Evolutionary conservation across 2,113 vertebrate species (phyloP).

Genomic region (Eidolon helvum): DNA sequence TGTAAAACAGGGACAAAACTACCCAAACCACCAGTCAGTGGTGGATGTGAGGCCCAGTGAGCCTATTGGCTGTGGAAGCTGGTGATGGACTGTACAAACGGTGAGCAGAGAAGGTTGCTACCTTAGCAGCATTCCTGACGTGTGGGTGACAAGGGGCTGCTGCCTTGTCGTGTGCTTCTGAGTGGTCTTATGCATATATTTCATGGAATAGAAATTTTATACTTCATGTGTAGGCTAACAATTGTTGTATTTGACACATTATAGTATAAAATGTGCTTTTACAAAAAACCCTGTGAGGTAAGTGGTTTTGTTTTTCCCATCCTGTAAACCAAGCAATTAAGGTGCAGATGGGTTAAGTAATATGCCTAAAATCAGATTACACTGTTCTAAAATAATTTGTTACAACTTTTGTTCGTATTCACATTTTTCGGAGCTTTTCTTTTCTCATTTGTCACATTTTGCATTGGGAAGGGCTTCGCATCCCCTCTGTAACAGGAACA

Average conservation of each 20-base stretch:
- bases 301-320: not conserved
- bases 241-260: not conserved
- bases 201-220: not conserved
- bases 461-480: not conserved
- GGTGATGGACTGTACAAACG: rapidly evolving
- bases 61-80: not conserved
- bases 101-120: not conserved
- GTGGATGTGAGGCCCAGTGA: not conserved
- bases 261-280: not conserved
- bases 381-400: not conserved
- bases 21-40: not conserved
- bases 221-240: not conserved
- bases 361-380: not conserved
- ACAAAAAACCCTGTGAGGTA: not conserved
- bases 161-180: not conserved
- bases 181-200: not conserved
- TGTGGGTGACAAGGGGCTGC: not conserved
- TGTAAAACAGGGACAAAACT: not conserved
- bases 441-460: not conserved
- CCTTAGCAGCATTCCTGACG: not conserved
- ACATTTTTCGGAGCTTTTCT: not conserved
- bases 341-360: not conserved
- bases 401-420: not conserved
- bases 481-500: not conserved
- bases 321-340: not conserved